phyloP scores from a whole-genome alignment of 1,140 invertebrate genomes.

The Melitaea cinxia region DNA sequence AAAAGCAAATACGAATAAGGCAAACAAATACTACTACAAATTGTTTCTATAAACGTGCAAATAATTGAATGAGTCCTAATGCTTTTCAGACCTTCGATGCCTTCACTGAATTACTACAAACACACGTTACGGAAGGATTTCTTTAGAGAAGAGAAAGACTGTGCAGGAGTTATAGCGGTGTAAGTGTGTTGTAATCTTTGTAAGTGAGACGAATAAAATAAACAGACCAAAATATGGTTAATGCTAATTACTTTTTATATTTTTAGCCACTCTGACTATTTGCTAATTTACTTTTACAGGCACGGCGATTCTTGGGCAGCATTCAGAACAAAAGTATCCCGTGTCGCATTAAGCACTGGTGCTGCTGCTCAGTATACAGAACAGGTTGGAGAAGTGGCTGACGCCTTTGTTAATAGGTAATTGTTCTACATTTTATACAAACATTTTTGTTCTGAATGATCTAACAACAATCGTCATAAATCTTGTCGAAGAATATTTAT shows the following conservation, averaged over 20 bases:
- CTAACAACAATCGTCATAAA: too few species aligned
- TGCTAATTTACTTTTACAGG: conserved; percentile 70
- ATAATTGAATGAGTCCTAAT: not conserved
- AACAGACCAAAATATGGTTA: not conserved
- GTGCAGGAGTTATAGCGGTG: conserved; percentile 90
- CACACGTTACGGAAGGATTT: conserved; percentile 88
- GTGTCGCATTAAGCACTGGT: conserved; percentile 89
- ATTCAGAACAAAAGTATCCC: conserved; percentile 90
- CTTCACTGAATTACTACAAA: conserved; percentile 91
- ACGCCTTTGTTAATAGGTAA: conserved; percentile 87
- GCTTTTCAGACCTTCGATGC: conserved; percentile 90
- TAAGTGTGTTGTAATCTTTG: conserved; percentile 77
- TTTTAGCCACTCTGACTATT: too few species aligned
- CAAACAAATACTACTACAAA: too few species aligned
- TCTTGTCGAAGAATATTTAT: too few species aligned
- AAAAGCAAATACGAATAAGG: too few species aligned
- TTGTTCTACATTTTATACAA: too few species aligned
- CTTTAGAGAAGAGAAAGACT: conserved; percentile 84
- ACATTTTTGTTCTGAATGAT: too few species aligned
- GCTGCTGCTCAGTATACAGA: conserved; percentile 88
- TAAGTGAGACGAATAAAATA: not conserved
- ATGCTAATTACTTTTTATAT: not conserved
- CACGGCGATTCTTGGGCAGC: conserved; percentile 92
- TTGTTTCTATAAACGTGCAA: not conserved
- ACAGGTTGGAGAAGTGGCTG: conserved; percentile 88